Base-by-base conservation (phyloP, 2,113 vertebrate genomes). In the Alethe castanea region DNA sequence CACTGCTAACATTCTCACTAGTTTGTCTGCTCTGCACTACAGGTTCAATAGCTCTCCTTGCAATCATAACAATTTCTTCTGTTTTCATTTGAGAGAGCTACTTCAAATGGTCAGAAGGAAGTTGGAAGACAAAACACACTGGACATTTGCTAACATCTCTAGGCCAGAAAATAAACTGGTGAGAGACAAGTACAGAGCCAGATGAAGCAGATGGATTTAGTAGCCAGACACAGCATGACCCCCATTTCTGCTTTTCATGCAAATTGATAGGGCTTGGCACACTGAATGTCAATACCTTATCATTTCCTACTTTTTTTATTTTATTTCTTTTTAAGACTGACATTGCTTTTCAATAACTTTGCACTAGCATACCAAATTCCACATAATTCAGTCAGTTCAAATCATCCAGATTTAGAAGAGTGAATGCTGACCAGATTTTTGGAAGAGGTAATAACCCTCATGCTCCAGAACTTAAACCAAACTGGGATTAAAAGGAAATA, bases 401-500 rank as follows among this genome's bases (percentile, higher is more conserved):
- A 77, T 12, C n/a, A 86, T 40, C 36, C 38, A 62, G 54, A 72
- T 54, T 72, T 76, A 87, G 47, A 86, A 77, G 6, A 9, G 29
- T 11, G 50, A 95, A 73, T 6, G 15, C 17, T 70, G 64, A 93
- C 11, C 28, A 86, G 54, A 67, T 66, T 91, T 94, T 86, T 78
- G 20, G 45, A 92, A 78, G 66, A 54, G 29, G 35, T 44, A 79
- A 76, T 20, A 91, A 84, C 29, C 16, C 28, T 74, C 25, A 25
- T n/a, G 22, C 53, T 84, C 61, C 61, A 90, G 57, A 83, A 4
- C 4, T 71, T 83, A 93, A 81, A 1, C 14, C 80, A 86, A 86
- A 66, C 25, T 36, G 19, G 23, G 61, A 87, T 89, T 87, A 91
- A 92, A 83, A 91, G 57, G 26, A 89, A 95, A 86, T 47, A 38